Conservation (phyloP, 2,113 vertebrate species). For the Cichladusa arquata region DNA sequence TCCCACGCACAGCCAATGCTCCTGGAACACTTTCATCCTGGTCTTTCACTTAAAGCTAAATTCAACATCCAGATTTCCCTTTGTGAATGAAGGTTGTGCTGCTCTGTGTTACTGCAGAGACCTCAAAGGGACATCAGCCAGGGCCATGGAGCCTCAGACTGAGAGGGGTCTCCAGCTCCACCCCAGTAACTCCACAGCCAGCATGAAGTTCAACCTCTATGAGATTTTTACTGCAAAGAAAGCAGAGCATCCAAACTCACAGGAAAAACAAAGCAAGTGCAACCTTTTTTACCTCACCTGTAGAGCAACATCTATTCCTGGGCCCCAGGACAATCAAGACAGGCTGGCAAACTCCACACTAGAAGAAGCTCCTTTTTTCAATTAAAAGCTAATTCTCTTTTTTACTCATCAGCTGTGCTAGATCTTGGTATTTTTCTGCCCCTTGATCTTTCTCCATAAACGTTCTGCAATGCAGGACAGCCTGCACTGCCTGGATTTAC, state of each 20-base stretch:
- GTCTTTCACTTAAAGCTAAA: background rate
- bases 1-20: background rate
- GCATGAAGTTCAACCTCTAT: fast-evolving
- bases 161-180: background rate
- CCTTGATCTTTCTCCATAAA: background rate
- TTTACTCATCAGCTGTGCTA: background rate
- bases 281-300: no score
- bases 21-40: background rate
- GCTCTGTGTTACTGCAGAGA: background rate
- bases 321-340: background rate
- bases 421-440: background rate
- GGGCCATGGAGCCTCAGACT: background rate
- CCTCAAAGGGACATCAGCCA: background rate
- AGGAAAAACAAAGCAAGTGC: background rate
- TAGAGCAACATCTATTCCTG: background rate
- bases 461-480: background rate
- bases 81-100: background rate
- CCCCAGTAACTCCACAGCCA: background rate
- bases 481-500: background rate
- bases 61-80: background rate
- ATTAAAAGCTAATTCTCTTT: conserved; percentile 26
- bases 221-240: background rate
- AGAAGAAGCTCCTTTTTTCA: background rate
- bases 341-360: background rate
- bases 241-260: background rate